A percentile compares a stretch with the other conserved stretches of the same genome.
phyloP scores from a whole-genome alignment of 1,140 invertebrate genomes.

The Sesamia nonagrioides region DNA sequence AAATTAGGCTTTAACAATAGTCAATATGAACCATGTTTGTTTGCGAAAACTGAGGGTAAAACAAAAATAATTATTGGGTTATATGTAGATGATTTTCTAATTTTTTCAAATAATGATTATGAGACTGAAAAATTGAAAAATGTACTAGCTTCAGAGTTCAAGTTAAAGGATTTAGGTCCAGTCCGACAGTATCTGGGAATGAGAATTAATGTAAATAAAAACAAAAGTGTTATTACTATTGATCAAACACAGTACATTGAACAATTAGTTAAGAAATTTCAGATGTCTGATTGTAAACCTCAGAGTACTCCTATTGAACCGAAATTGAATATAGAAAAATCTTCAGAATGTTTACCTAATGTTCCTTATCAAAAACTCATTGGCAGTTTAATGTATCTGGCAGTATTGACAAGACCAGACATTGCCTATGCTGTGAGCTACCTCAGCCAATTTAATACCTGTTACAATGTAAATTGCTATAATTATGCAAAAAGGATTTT shows the following conservation, averaged over 20 bases:
- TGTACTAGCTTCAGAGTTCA: background rate
- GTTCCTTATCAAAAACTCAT: no score
- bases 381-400: no score
- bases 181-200: background rate
- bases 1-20: background rate
- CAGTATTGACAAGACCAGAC: no score
- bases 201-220: background rate
- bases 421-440: no score
- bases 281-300: slow-evolving; percentile 1
- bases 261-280: background rate
- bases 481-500: no score
- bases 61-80: background rate
- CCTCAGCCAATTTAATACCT: no score
- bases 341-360: background rate
- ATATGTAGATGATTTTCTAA: background rate
- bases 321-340: background rate
- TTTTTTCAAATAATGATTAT: background rate
- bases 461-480: no score
- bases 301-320: background rate
- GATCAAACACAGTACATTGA: slow-evolving; percentile 5
- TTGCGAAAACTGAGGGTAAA: background rate
- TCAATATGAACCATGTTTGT: slow-evolving; percentile 2
- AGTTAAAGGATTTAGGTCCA: slow-evolving; percentile 1
- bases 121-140: background rate
- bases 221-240: background rate